Evolutionary conservation across 2,888 invertebrate genomes (phyloP).

Genomic region (Colletes collaris): DNA sequence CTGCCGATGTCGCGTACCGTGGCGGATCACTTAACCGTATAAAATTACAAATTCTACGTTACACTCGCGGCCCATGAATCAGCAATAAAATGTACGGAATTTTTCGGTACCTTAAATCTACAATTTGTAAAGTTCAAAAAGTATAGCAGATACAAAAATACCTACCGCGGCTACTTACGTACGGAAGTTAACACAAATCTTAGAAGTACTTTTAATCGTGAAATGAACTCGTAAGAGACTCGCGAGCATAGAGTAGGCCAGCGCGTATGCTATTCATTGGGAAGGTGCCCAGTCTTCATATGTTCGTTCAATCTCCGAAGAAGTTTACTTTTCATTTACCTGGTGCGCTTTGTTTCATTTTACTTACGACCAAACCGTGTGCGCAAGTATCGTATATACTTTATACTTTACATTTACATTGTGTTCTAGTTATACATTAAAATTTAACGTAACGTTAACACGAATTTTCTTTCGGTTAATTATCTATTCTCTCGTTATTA

Average conservation of each 20-base stretch:
- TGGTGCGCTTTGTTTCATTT: conserved; percentile 80
- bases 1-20: conserved; percentile 6
- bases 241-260: conserved; percentile 81
- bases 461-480: conserved; percentile 14
- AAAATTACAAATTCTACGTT: conserved; percentile 54
- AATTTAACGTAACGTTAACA: conserved; percentile 48
- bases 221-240: conserved; percentile 82
- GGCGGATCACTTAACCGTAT: conserved; percentile 57
- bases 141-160: conserved; percentile 84
- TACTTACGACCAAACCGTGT: conserved; percentile 81
- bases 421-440: conserved; percentile 62
- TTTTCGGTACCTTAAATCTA: conserved; percentile 76
- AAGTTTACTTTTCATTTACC: conserved; percentile 80
- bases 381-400: conserved; percentile 72
- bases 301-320: conserved; percentile 81
- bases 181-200: conserved; percentile 83
- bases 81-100: conserved; percentile 64
- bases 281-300: conserved; percentile 82
- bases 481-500: not conserved
- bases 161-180: conserved; percentile 87
- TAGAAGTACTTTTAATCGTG: conserved; percentile 82
- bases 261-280: conserved; percentile 81
- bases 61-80: conserved; percentile 54
- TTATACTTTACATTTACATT: conserved; percentile 60
- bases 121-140: conserved; percentile 75